Base-by-base conservation (phyloP, 2,888 invertebrate genomes). In the Mythimna pallens region DNA sequence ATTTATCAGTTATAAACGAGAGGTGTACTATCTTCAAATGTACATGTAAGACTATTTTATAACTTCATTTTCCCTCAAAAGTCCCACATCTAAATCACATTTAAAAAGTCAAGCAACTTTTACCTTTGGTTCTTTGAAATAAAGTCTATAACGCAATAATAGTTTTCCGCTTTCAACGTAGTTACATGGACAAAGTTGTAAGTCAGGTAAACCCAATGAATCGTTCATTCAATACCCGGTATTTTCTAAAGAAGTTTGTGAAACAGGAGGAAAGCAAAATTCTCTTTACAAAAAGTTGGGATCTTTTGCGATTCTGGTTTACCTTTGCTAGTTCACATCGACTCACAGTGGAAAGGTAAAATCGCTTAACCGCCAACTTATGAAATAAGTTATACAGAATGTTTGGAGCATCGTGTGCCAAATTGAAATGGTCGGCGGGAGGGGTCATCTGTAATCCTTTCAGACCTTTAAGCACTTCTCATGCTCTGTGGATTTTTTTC, bases 131-230 rank as follows among this genome's bases (percentile, higher is more conserved):
- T 0, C 43, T 0, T 12, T 5, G 8, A 0, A 4, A n/a, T 71
- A 80, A 58, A 57, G 70, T 71, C n/a, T 22, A 50, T 17, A 67
- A 22, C 69, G 2, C 58, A 47, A 3, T 54, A 55, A 59, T 36
- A 30, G 20, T 25, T 59, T n/a, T 1, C 8, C 59, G 25, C 34
- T 82, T 65, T 34, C 14, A 52, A 54, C 22, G 62, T 70, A 70
- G 80, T 78, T 40, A 64, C 54, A 47, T n/a, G 50, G 22, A 7
- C 3, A 20, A 80, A 83, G 58, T 79, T 82, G 61, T 71, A 66
- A 64, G 83, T 55, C 68, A 47, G n/a, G 25, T 76, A 57, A 80
- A 73, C 55, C 14, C 58, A 71, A 80, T 69, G 64, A 76, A 76
- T 71, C 65, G 73, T 73, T 73, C 69, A 59, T 65, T 70, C 73